These are phyloP conservation scores for Scrobipalpa atriplicella DNA, from an alignment of 2,888 invertebrate species.

Conservation along the genomic window DNA sequence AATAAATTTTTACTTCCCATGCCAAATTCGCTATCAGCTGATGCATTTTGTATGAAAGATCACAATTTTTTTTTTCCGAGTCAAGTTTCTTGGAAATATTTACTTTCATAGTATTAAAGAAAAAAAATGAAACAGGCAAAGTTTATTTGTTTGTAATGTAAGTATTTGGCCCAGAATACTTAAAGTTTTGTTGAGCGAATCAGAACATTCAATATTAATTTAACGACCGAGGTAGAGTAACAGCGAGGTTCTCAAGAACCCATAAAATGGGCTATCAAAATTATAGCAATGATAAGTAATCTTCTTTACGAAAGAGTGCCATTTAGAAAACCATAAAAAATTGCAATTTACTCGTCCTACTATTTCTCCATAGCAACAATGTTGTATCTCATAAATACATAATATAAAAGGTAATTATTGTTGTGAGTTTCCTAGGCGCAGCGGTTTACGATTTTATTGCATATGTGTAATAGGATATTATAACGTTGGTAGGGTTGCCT, in stretches of 20 bases:
- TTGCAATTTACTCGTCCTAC: constrained; percentile 35
- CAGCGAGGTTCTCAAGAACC: not conserved
- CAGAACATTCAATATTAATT: not conserved
- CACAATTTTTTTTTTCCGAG: no score
- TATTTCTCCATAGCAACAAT: constrained; percentile 40
- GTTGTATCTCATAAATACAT: constrained; percentile 45
- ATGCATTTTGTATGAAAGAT: no score
- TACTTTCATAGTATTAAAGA: no score
- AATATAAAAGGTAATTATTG: constrained; percentile 45
- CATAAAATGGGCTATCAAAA: constrained; percentile 16
- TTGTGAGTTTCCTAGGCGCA: constrained; percentile 36
- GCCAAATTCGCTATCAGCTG: no score
- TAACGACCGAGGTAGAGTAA: not conserved
- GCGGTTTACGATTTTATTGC: constrained; percentile 45
- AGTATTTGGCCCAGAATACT: no score
- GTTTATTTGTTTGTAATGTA: no score
- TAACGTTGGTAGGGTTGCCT: constrained; percentile 7
- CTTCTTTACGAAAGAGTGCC: constrained; percentile 17
- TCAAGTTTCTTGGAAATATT: no score
- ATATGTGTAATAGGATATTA: constrained; percentile 36
- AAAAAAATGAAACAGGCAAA: no score
- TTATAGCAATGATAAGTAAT: constrained; percentile 16
- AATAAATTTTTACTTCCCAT: no score
- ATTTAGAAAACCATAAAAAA: constrained; percentile 41
- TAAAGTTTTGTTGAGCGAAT: no score